Conservation (phyloP, 2,888 invertebrate genomes). For the Hoplodrina ambigua region DNA sequence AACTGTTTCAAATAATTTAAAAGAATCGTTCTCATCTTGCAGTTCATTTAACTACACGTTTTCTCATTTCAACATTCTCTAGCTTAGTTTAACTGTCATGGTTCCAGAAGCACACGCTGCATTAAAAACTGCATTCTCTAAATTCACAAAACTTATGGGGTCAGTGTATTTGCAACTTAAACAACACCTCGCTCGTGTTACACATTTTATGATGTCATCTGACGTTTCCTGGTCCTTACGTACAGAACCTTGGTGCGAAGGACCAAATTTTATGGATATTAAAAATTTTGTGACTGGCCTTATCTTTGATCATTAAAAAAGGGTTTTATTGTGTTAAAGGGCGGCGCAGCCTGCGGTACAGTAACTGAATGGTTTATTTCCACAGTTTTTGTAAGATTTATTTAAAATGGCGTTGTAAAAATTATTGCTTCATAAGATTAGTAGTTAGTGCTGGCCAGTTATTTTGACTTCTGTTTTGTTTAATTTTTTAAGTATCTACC, state of each 20-base stretch:
- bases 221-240: conserved; percentile 62
- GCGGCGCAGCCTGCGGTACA: conserved; percentile 41
- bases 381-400: conserved; percentile 18
- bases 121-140: conserved; percentile 17
- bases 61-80: conserved; percentile 1
- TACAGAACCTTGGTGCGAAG: conserved; percentile 55
- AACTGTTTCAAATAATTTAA: neutral
- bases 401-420: conserved; percentile 13
- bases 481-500: neutral
- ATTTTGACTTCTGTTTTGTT: neutral
- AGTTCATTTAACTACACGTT: conserved; percentile 6
- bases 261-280: conserved; percentile 66
- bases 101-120: neutral
- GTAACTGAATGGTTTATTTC: conserved; percentile 38
- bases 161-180: conserved; percentile 41
- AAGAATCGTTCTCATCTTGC: neutral
- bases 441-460: neutral
- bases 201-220: conserved; percentile 65
- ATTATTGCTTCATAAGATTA: conserved; percentile 8
- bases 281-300: conserved; percentile 61
- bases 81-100: conserved; percentile 21
- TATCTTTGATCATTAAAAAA: conserved; percentile 65
- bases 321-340: conserved; percentile 59
- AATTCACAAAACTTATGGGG: conserved; percentile 3
- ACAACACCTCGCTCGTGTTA: conserved; percentile 40